Percentiles rank a stretch among this genome's conserved stretches.
Conservation (phyloP, 2,113 vertebrate species). For the Ptilorrhoa leucosticta region DNA sequence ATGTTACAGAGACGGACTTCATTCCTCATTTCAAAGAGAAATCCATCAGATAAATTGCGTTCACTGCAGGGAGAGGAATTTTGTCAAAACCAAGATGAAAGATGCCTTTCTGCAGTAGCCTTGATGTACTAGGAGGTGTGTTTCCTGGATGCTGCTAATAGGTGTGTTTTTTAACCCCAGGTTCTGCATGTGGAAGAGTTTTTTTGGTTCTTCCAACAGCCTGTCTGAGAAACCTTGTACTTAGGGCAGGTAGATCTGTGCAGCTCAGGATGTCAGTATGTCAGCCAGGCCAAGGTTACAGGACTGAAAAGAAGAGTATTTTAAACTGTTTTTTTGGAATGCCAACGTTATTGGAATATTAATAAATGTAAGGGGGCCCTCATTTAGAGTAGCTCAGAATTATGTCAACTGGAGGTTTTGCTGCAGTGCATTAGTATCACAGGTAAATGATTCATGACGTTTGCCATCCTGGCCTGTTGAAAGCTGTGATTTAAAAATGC, state of each 20-base stretch:
- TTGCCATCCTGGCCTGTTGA: neutral
- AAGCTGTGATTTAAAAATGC: neutral
- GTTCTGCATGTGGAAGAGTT: neutral
- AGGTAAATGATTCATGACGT: neutral
- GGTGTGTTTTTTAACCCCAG: neutral
- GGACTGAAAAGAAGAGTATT: neutral
- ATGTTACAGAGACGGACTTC: neutral
- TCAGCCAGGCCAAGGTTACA: neutral
- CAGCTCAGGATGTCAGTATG: neutral
- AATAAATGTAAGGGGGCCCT: neutral
- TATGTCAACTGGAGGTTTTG: neutral
- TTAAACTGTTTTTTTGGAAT: neutral
- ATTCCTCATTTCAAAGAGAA: slow-evolving; percentile 33
- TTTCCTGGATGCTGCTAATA: neutral
- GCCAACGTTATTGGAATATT: neutral
- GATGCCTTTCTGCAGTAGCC: neutral
- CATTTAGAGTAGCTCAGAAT: neutral
- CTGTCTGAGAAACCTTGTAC: neutral
- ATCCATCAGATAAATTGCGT: neutral
- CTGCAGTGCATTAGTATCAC: neutral
- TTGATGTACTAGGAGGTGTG: neutral
- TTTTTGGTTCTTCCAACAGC: neutral
- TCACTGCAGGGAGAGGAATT: neutral
- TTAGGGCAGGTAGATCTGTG: neutral
- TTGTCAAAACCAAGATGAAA: slow-evolving; percentile 2